phyloP scores from a whole-genome alignment of 2,797 vertebrate genomes.

The Phrynocephalus forsythii region DNA sequence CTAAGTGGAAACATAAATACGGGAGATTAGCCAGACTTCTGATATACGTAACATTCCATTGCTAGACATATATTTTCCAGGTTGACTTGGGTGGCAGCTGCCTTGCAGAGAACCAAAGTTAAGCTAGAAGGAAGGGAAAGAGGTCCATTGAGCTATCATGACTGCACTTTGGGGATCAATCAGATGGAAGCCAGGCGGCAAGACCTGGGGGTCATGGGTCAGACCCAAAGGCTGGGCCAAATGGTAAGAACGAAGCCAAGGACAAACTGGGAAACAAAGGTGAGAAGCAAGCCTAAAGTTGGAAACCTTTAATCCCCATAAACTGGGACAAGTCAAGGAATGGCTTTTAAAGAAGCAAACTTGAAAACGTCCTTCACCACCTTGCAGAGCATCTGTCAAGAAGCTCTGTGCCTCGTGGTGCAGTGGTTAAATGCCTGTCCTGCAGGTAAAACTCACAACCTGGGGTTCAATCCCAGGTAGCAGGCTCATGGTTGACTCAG shows the following conservation, averaged over 20 bases:
- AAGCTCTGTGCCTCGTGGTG: no score
- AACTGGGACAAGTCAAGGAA: no score
- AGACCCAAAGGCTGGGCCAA: background rate
- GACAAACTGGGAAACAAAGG: background rate
- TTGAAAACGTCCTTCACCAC: no score
- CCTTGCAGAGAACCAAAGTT: background rate
- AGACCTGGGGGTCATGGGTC: background rate
- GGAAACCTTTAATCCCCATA: no score
- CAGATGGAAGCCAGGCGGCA: background rate
- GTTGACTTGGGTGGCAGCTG: background rate
- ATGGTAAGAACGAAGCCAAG: background rate
- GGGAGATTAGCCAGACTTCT: slow-evolving; percentile 42
- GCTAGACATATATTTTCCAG: slow-evolving; percentile 35
- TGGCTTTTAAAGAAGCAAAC: background rate
- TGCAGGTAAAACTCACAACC: no score
- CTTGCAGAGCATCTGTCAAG: background rate
- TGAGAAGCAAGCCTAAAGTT: background rate
- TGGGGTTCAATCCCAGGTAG: no score
- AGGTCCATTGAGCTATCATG: background rate
- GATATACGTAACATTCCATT: slow-evolving; percentile 19
- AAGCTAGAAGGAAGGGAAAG: background rate
- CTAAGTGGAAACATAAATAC: slow-evolving; percentile 74
- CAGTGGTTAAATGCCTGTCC: no score
- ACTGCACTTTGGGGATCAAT: background rate
- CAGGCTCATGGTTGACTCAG: no score